phyloP scores from a whole-genome alignment of 37 sponge, comb jelly and placozoan species.

The Crambe crambe region DNA sequence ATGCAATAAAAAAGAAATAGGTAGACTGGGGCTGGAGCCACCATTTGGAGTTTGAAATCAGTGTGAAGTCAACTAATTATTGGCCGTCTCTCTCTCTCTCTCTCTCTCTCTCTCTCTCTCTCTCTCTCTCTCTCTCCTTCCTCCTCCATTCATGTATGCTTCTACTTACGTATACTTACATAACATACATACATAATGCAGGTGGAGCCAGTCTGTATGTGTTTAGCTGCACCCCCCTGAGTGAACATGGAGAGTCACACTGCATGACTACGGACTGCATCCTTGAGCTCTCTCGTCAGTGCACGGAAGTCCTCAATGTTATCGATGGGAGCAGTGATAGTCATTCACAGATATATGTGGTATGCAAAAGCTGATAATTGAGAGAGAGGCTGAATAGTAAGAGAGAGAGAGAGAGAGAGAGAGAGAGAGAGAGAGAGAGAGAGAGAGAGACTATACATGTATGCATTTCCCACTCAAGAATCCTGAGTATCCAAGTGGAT shows the following conservation, averaged over 20 bases:
- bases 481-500: background rate
- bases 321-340: background rate
- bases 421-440: background rate
- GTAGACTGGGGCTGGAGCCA: too few relatives aligned
- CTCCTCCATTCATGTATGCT: background rate
- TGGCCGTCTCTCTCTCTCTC: background rate
- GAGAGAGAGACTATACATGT: background rate
- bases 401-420: background rate
- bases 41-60: background rate
- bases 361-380: too few relatives aligned
- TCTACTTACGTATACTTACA: background rate
- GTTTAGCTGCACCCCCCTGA: constrained; percentile 18
- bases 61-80: too few relatives aligned
- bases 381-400: background rate
- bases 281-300: background rate
- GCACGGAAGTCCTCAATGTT: constrained; percentile 8
- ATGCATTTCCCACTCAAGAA: constrained; percentile 6
- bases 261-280: constrained; percentile 8
- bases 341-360: constrained; percentile 14
- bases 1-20: too few relatives aligned
- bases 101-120: background rate
- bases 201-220: constrained; percentile 16
- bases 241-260: background rate
- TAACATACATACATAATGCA: background rate
- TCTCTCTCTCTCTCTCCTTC: background rate